Percentiles rank a stretch among this genome's conserved stretches.
phyloP scores from a whole-genome alignment of 2,888 invertebrate species.

The Drosophila buzzatii region DNA sequence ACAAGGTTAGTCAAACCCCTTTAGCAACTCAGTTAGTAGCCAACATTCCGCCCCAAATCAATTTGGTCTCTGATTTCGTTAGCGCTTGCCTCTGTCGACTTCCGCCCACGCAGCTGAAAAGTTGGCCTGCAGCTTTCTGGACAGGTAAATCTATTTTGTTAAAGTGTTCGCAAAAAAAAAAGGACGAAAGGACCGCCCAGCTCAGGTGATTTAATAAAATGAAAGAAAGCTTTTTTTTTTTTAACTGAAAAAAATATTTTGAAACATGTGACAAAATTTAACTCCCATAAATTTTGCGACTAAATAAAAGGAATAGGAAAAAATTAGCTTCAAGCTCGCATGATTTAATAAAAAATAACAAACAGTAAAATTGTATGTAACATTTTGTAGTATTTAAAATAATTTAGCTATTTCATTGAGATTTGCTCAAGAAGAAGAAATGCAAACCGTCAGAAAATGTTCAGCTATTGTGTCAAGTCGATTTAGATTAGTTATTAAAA shows the following conservation, averaged over 20 bases:
- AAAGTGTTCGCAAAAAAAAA: slow-evolving; percentile 4
- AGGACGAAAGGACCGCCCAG: background rate
- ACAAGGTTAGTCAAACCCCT: slow-evolving; percentile 42
- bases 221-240: background rate
- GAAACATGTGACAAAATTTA: background rate
- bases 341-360: background rate
- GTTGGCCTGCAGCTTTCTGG: slow-evolving; percentile 50
- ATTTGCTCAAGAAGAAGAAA: no score
- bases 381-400: no score
- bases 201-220: background rate
- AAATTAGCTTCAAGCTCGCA: no score
- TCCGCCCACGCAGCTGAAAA: slow-evolving; percentile 64
- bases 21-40: slow-evolving; percentile 27
- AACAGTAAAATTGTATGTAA: no score
- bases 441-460: no score
- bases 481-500: no score
- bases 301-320: background rate
- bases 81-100: slow-evolving; percentile 57
- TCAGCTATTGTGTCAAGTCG: no score
- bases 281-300: background rate
- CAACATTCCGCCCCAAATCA: slow-evolving; percentile 14
- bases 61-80: slow-evolving; percentile 69
- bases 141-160: slow-evolving; percentile 51
- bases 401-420: no score
- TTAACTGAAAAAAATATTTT: background rate